phyloP scores from a whole-genome alignment of 2,797 vertebrate genomes.

The Acestrorhynchus altus region DNA sequence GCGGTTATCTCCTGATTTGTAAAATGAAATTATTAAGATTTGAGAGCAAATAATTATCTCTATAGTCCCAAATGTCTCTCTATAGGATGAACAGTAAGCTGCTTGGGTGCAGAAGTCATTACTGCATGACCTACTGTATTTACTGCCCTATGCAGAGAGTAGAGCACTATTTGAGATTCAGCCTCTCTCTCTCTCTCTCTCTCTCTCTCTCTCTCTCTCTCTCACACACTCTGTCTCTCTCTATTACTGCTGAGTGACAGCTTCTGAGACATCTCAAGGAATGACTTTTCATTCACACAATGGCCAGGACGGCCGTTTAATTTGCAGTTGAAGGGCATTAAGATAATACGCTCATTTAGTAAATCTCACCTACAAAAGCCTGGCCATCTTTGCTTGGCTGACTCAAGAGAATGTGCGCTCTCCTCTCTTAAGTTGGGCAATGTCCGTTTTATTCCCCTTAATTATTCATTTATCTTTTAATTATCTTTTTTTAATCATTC shows the following conservation, averaged over 20 bases:
- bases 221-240: neutral
- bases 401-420: constrained; percentile 39
- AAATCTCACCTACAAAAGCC: constrained; percentile 61
- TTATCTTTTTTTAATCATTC: constrained; percentile 57
- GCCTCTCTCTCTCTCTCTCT: constrained; percentile 15
- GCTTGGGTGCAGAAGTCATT: neutral
- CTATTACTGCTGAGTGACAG: constrained; percentile 52
- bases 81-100: neutral
- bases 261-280: constrained; percentile 47
- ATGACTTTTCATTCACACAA: constrained; percentile 61
- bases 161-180: neutral
- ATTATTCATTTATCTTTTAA: constrained; percentile 62
- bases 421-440: constrained; percentile 43
- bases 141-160: neutral
- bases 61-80: neutral
- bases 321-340: constrained; percentile 66
- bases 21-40: constrained; percentile 23
- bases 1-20: constrained; percentile 32
- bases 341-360: constrained; percentile 67
- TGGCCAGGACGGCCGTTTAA: constrained; percentile 60
- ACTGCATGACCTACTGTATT: neutral
- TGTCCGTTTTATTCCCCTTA: constrained; percentile 43
- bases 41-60: constrained; percentile 3
- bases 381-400: constrained; percentile 55
- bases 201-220: constrained; percentile 17